phyloP scores from a whole-genome alignment of 2,888 invertebrate species.

The Drosophila prolongata region DNA sequence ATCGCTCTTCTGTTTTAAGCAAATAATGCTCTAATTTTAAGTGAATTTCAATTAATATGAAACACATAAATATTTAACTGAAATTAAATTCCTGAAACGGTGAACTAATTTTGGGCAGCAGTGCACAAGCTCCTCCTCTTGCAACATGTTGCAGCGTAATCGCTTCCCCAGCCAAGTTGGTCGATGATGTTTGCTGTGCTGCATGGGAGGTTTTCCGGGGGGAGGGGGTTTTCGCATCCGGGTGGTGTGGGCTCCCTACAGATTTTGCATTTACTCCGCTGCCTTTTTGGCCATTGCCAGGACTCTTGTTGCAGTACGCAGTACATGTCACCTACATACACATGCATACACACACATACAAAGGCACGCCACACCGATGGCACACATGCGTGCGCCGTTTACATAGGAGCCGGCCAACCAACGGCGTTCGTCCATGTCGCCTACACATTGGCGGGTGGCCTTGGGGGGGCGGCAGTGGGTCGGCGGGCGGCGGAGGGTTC shows the following conservation, averaged over 20 bases:
- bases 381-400: slow-evolving; percentile 69
- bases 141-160: slow-evolving; percentile 79
- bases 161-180: slow-evolving; percentile 65
- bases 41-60: not conserved
- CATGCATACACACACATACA: slow-evolving; percentile 31
- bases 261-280: slow-evolving; percentile 70
- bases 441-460: slow-evolving; percentile 62
- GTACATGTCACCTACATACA: slow-evolving; percentile 77
- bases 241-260: slow-evolving; percentile 64
- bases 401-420: slow-evolving; percentile 77
- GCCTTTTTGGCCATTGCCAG: slow-evolving; percentile 68
- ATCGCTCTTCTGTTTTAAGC: too few relatives aligned
- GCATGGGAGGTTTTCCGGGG: slow-evolving; percentile 4
- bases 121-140: slow-evolving; percentile 71
- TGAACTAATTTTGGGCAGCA: not conserved
- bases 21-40: not conserved
- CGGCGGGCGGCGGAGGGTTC: slow-evolving; percentile 58
- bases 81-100: not conserved
- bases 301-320: slow-evolving; percentile 65
- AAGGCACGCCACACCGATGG: not conserved
- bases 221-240: not conserved
- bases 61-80: too few relatives aligned
- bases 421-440: slow-evolving; percentile 66
- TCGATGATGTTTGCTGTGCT: slow-evolving; percentile 19
- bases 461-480: slow-evolving; percentile 20